These are phyloP conservation scores for Mellilla xanthometata DNA, from an alignment of 2,888 invertebrate genomes.

Conservation along the genomic window DNA sequence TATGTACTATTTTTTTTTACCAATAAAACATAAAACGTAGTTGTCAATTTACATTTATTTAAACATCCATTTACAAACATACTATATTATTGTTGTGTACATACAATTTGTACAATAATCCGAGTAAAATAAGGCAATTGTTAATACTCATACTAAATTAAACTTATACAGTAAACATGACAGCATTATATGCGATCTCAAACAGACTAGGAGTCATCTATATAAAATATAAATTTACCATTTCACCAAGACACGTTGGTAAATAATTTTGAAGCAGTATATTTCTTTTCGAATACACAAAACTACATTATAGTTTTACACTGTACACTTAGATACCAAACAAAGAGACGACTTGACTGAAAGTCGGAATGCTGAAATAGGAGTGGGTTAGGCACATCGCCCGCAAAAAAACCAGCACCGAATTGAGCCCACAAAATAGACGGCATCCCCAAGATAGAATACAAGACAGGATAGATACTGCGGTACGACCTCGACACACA, in stretches of 20 bases:
- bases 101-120: constrained; percentile 74
- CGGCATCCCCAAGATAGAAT: too few relatives aligned
- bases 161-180: constrained; percentile 44
- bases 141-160: constrained; percentile 63
- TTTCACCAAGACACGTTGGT: constrained; percentile 24
- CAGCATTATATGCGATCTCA: constrained; percentile 74
- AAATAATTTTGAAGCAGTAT: too few relatives aligned
- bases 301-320: too few relatives aligned
- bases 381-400: too few relatives aligned
- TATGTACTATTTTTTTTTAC: not conserved
- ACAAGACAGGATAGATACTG: too few relatives aligned
- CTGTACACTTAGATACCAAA: too few relatives aligned
- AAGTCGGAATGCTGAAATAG: too few relatives aligned
- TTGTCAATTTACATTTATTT: constrained; percentile 76
- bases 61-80: constrained; percentile 75
- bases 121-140: constrained; percentile 54
- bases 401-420: too few relatives aligned
- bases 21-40: constrained; percentile 24
- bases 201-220: constrained; percentile 68
- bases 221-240: constrained; percentile 59
- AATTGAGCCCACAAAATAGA: too few relatives aligned
- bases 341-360: too few relatives aligned
- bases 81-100: constrained; percentile 67
- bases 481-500: too few relatives aligned
- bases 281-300: too few relatives aligned